Conservation (phyloP, 2,113 vertebrate species). For the Python bivittatus region DNA sequence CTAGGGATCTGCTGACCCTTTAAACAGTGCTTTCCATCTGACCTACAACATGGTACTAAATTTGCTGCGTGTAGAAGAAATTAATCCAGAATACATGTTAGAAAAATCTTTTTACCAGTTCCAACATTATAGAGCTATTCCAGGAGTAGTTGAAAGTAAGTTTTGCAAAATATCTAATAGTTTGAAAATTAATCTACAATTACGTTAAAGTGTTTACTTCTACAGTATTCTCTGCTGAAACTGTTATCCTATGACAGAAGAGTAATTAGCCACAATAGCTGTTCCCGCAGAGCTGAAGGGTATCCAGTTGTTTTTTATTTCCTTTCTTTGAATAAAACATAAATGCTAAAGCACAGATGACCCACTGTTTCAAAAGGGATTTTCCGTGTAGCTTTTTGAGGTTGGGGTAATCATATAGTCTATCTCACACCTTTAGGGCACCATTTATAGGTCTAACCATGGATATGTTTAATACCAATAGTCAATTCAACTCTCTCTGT, state of each 20-base stretch:
- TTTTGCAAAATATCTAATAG: background rate
- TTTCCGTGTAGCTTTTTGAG: background rate
- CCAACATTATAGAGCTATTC: constrained; percentile 95
- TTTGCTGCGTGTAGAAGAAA: constrained; percentile 95
- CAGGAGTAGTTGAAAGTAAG: constrained; percentile 96
- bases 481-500: background rate
- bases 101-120: constrained; percentile 99
- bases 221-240: background rate
- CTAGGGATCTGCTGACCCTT: constrained; percentile 91
- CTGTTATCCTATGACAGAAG: background rate
- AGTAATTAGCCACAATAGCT: background rate
- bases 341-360: background rate
- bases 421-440: background rate
- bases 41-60: constrained; percentile 99
- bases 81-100: constrained; percentile 99
- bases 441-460: background rate
- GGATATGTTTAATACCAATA: background rate
- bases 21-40: constrained; percentile 97
- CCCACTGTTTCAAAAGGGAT: background rate
- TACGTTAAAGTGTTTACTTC: background rate
- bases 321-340: background rate
- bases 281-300: background rate
- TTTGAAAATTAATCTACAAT: background rate
- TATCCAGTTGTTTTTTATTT: background rate
- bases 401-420: background rate